phyloP scores from a whole-genome alignment of 2,797 vertebrate genomes.

The Pangasius sanitwongsei region DNA sequence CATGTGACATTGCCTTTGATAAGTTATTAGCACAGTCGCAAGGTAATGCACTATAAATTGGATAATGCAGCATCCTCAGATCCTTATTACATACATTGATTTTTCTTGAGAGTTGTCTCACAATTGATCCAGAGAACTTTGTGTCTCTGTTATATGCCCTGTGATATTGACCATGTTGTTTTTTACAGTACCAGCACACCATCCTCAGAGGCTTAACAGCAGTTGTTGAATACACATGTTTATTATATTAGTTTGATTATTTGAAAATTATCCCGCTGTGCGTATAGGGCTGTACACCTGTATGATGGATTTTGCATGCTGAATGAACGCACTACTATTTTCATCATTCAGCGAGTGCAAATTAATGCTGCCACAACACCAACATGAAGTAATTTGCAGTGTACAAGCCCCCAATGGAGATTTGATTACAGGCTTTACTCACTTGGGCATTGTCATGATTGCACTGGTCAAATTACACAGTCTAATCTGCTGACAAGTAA shows the following conservation, averaged over 20 bases:
- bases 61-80: conserved; percentile 8
- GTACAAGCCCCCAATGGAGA: conserved; percentile 43
- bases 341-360: conserved; percentile 54
- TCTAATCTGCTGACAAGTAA: conserved; percentile 57
- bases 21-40: conserved; percentile 8
- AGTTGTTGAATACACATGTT: conserved; percentile 14
- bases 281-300: conserved; percentile 22
- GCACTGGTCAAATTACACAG: conserved; percentile 57
- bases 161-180: neutral
- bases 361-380: conserved; percentile 52
- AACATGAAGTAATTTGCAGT: conserved; percentile 56
- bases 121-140: conserved; percentile 12
- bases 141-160: neutral
- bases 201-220: neutral
- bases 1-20: conserved; percentile 8
- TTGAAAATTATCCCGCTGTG: conserved; percentile 39
- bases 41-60: conserved; percentile 12
- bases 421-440: conserved; percentile 55
- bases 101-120: neutral
- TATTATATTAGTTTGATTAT: neutral
- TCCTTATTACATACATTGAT: conserved; percentile 28
- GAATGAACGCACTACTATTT: conserved; percentile 14
- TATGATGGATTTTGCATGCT: conserved; percentile 34
- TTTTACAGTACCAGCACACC: conserved; percentile 11
- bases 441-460: conserved; percentile 51